Conservation (phyloP, 2,888 invertebrate species). For the Aplocera efformata region DNA sequence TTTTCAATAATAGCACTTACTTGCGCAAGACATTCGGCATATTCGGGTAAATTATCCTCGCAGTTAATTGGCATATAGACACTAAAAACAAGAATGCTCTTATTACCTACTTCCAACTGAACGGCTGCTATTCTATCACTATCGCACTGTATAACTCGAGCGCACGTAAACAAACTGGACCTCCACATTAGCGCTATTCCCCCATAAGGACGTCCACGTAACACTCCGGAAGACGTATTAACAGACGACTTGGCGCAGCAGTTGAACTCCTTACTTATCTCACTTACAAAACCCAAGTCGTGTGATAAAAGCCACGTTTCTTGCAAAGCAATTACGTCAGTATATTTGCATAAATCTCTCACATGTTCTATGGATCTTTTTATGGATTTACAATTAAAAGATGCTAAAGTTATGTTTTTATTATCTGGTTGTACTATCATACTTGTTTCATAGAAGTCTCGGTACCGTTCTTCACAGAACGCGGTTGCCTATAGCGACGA, state of each 20-base stretch:
- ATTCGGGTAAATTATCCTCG: constrained; percentile 25
- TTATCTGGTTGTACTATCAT: background rate
- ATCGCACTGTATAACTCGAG: constrained; percentile 2
- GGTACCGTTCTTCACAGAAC: constrained; percentile 3
- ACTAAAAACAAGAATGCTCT: constrained; percentile 19
- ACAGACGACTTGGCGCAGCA: constrained; percentile 19
- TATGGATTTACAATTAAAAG: too few relatives aligned
- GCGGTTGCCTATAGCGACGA: constrained; percentile 7
- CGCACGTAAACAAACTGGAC: constrained; percentile 10
- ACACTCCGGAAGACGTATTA: constrained; percentile 12
- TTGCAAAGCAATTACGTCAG: constrained; percentile 19
- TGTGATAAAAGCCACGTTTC: constrained; percentile 24
- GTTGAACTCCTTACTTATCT: constrained; percentile 14
- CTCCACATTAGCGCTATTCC: constrained; percentile 21
- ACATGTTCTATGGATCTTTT: constrained; percentile 6
- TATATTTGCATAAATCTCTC: constrained; percentile 5
- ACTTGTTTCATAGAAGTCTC: background rate
- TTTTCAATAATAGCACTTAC: constrained; percentile 22
- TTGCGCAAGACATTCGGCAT: constrained; percentile 23
- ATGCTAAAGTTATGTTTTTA: constrained; percentile 5
- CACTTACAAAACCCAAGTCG: constrained; percentile 10
- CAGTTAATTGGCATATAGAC: constrained; percentile 31
- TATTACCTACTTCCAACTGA: constrained; percentile 1
- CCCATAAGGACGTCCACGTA: constrained; percentile 16
- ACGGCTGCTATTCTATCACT: constrained; percentile 2